Percentiles rank a stretch among this genome's conserved stretches.
phyloP scores from a whole-genome alignment of 2,797 vertebrate species.

The Gouania willdenowi region DNA sequence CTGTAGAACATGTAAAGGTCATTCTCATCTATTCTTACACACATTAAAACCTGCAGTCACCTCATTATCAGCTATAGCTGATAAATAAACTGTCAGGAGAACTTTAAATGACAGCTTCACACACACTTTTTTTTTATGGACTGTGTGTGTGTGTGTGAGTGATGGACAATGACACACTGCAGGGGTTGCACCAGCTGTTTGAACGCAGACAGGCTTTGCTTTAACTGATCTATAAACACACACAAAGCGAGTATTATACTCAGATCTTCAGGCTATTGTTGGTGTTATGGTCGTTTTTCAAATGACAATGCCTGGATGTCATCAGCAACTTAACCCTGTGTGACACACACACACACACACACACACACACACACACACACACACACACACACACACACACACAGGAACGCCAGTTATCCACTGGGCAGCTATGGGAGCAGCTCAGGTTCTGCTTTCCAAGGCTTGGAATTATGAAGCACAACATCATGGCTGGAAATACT shows the following conservation, averaged over 20 bases:
- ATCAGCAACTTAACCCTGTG: conserved; percentile 5
- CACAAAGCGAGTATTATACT: background rate
- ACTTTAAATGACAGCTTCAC: background rate
- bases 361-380: background rate
- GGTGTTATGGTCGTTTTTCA: conserved; percentile 25
- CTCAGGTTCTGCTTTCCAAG: conserved; percentile 16
- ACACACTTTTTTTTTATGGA: background rate
- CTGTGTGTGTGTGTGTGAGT: no score
- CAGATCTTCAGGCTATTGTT: conserved; percentile 34
- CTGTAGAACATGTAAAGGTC: conserved; percentile 34
- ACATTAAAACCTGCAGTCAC: background rate
- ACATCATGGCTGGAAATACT: conserved; percentile 28
- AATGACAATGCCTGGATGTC: conserved; percentile 19
- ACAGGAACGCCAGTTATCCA: conserved; percentile 15
- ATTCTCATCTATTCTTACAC: conserved; percentile 29
- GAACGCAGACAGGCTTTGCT: background rate
- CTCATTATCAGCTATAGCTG: conserved; percentile 11
- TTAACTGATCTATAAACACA: conserved; percentile 1
- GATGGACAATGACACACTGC: no score
- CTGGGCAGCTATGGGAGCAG: background rate
- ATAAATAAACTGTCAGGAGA: conserved; percentile 4
- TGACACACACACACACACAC: conserved; percentile 6
- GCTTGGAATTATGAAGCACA: conserved; percentile 1
- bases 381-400: no score
- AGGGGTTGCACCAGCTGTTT: conserved; percentile 7